These are phyloP conservation scores for Hyphantria cunea DNA, from an alignment of 1,140 invertebrate species.

Conservation along the genomic window DNA sequence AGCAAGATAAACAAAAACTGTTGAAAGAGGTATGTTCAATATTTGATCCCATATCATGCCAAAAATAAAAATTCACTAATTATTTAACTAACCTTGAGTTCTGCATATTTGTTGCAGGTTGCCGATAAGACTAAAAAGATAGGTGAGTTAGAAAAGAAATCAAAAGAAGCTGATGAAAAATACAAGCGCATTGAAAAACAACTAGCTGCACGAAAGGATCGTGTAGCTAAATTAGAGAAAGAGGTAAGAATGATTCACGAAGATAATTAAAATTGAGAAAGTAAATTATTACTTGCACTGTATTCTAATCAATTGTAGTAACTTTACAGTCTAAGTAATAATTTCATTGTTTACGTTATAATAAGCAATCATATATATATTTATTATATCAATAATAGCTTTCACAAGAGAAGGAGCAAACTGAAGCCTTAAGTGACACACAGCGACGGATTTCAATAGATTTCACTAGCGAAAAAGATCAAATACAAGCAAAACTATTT, in stretches of 20 bases:
- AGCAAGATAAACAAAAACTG: slow-evolving; percentile 80
- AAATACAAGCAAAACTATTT: slow-evolving; percentile 75
- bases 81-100: background rate
- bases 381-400: slow-evolving; percentile 68
- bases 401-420: slow-evolving; percentile 82
- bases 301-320: no score
- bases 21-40: slow-evolving; percentile 71
- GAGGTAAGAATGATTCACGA: slow-evolving; percentile 69
- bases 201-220: slow-evolving; percentile 82
- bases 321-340: background rate
- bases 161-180: slow-evolving; percentile 84
- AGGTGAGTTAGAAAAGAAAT: slow-evolving; percentile 82
- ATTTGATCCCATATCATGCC: background rate
- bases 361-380: background rate
- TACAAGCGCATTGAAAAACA: slow-evolving; percentile 83
- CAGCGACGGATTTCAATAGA: slow-evolving; percentile 72
- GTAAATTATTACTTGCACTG: background rate
- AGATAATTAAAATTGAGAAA: background rate
- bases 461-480: slow-evolving; percentile 74
- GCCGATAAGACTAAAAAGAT: slow-evolving; percentile 83
- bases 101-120: slow-evolving; percentile 59
- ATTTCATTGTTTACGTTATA: background rate
- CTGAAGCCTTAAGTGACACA: slow-evolving; percentile 59
- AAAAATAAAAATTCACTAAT: background rate
- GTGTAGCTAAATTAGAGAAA: slow-evolving; percentile 83